A percentile compares a stretch with the other conserved stretches of the same genome.
These are phyloP conservation scores for Aphaenogaster rudis DNA, from an alignment of 1,140 invertebrate genomes.

Conservation along the genomic window DNA sequence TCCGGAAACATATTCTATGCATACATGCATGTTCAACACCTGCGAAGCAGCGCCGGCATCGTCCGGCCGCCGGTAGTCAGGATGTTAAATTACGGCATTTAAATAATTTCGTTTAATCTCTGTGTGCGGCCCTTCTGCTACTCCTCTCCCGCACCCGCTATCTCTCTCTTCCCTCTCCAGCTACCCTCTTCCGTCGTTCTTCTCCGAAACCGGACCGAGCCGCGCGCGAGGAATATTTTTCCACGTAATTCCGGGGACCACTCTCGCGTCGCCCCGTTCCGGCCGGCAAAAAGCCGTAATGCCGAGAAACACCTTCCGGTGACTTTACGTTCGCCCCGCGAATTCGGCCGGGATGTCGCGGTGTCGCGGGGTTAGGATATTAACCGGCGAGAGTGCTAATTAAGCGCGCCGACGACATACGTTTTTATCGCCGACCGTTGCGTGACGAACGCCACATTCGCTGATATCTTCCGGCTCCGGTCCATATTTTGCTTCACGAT, in stretches of 20 bases:
- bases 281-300: constrained; percentile 22
- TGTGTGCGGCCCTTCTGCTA: constrained; percentile 37
- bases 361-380: constrained; percentile 9
- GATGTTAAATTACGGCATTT: constrained; percentile 84
- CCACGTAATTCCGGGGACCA: constrained; percentile 29
- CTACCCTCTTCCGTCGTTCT: not conserved
- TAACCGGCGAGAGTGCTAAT: constrained; percentile 39
- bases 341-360: not conserved
- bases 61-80: constrained; percentile 69
- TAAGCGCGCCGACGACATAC: constrained; percentile 4
- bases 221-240: constrained; percentile 47
- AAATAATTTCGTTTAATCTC: constrained; percentile 84
- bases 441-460: not conserved
- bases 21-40: constrained; percentile 84
- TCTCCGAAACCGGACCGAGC: constrained; percentile 16
- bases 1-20: constrained; percentile 81
- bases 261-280: not conserved
- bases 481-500: not conserved
- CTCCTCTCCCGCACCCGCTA: not conserved
- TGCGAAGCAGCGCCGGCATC: constrained; percentile 71
- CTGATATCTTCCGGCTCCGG: not conserved
- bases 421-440: constrained; percentile 36
- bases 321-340: constrained; percentile 13
- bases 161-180: not conserved
- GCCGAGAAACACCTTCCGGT: constrained; percentile 36